Evolutionary conservation across 2,888 invertebrate genomes (phyloP).

Genomic region (Ennomos fuscantarius): DNA sequence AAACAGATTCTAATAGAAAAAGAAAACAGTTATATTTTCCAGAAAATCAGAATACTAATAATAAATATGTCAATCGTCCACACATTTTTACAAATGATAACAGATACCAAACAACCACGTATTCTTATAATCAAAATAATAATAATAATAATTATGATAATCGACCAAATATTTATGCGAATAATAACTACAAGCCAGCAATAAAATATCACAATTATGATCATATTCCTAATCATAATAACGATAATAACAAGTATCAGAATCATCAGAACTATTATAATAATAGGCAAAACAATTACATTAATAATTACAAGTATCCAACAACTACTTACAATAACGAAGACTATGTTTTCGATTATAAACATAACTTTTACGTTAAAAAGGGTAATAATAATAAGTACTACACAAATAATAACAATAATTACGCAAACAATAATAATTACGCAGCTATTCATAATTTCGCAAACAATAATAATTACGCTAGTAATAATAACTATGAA

Average conservation of each 20-base stretch:
- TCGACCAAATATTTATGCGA: slow-evolving; percentile 6
- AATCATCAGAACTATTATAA: slow-evolving; percentile 31
- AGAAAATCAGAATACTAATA: slow-evolving; percentile 23
- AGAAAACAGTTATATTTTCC: slow-evolving; percentile 47
- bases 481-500: too few species aligned
- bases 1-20: slow-evolving; percentile 40
- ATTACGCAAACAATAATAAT: too few species aligned
- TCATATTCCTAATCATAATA: slow-evolving; percentile 13
- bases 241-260: slow-evolving; percentile 2
- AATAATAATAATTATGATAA: slow-evolving; percentile 6
- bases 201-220: slow-evolving; percentile 30
- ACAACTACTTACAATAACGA: slow-evolving; percentile 38
- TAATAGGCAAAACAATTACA: slow-evolving; percentile 22
- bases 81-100: slow-evolving; percentile 9
- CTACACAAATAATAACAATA: slow-evolving; percentile 2
- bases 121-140: slow-evolving; percentile 18
- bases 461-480: slow-evolving; percentile 13
- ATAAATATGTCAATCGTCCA: slow-evolving; percentile 16
- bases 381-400: slow-evolving; percentile 29
- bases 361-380: slow-evolving; percentile 50
- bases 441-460: too few species aligned
- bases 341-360: slow-evolving; percentile 51
- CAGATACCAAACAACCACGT: slow-evolving; percentile 19
- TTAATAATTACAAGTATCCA: slow-evolving; percentile 26
- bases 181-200: slow-evolving; percentile 14